Evolutionary conservation across 2,113 vertebrate species (phyloP), one percentile per base, ranked within the genome.

Genomic region (Neolamprologus toae): DNA sequence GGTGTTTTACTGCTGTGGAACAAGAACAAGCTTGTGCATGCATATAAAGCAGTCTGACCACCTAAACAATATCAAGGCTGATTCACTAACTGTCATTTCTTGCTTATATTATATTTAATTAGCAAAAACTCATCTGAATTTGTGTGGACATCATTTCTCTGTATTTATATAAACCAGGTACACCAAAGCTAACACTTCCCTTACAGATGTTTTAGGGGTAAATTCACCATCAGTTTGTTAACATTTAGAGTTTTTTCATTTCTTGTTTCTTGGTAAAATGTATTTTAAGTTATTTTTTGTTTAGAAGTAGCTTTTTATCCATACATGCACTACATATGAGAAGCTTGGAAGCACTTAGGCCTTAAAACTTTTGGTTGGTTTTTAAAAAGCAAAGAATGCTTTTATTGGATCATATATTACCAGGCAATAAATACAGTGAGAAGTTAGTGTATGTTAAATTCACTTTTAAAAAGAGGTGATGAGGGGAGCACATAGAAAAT

Each of bases 81-180:
- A 26, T 26, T 45, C 0, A 0, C 3, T 66, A 71, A 23, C 7
- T 0, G 0, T 23, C 63, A 68, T 68, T 68, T 68, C 33, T 68
- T 68, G 0, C 0, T 66, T 66, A 21, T 6, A 61, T 61, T 61
- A 33, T 68, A n/a, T 68, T 40, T 40, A 21, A 40, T 68, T 68
- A 68, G 33, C 1, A 68, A 21, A 68, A 14, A 2, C 12, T 9
- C 12, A 14, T 21, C 35, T 42, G 63, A 0, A 71, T 71, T 71
- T 0, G n/a, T 23, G 63, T 71, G n/a, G n/a, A 68, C 7, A 23
- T 23, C n/a, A 40, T 71, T 0, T 0, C 63, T 0, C 35, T 23
- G 35, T 71, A 3, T 71, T 40, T 14, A 71, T 71, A 71, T 6
- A 5, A 4, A 1, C 1, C 19, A 42, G 5, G 8, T 4, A 23